These are phyloP conservation scores for Odobenus rosmarus DNA, from an alignment of 2,113 vertebrate species.

Conservation along the genomic window DNA sequence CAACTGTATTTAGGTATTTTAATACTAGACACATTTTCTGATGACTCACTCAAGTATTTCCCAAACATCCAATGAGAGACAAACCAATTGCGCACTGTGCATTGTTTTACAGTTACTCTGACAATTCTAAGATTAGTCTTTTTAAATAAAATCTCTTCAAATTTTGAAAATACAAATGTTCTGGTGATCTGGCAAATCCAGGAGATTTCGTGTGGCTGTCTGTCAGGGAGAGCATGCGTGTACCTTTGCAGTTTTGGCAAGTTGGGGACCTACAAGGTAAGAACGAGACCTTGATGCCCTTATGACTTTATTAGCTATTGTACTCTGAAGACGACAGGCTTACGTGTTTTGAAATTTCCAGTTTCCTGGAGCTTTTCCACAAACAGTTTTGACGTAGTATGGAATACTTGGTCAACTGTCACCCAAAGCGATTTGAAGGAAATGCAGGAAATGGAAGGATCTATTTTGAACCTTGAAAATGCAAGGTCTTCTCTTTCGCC, in stretches of 20 bases:
- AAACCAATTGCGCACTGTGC: constrained; percentile 43
- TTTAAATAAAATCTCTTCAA: constrained; percentile 47
- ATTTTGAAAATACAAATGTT: not conserved
- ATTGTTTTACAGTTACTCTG: constrained; percentile 63
- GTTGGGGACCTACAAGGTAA: constrained; percentile 65
- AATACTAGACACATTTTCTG: constrained; percentile 57
- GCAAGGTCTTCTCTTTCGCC: constrained; percentile 81
- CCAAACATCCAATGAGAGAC: constrained; percentile 33
- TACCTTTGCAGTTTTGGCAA: constrained; percentile 50
- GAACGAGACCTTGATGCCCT: constrained; percentile 72
- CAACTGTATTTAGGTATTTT: constrained; percentile 53
- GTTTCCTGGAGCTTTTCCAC: constrained; percentile 80
- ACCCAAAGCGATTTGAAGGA: constrained; percentile 79
- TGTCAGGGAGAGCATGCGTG: not conserved
- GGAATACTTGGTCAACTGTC: constrained; percentile 82
- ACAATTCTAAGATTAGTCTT: constrained; percentile 66
- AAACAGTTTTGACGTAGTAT: constrained; percentile 77
- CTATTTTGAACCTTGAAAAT: constrained; percentile 80
- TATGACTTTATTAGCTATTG: constrained; percentile 76
- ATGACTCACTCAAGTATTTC: constrained; percentile 60
- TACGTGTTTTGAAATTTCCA: constrained; percentile 79
- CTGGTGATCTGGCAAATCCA: not conserved
- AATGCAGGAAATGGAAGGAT: constrained; percentile 79
- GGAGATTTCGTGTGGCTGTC: not conserved
- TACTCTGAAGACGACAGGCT: constrained; percentile 75